Base-by-base conservation (phyloP, 2,113 vertebrate genomes). In the Dipodomys ordii region DNA sequence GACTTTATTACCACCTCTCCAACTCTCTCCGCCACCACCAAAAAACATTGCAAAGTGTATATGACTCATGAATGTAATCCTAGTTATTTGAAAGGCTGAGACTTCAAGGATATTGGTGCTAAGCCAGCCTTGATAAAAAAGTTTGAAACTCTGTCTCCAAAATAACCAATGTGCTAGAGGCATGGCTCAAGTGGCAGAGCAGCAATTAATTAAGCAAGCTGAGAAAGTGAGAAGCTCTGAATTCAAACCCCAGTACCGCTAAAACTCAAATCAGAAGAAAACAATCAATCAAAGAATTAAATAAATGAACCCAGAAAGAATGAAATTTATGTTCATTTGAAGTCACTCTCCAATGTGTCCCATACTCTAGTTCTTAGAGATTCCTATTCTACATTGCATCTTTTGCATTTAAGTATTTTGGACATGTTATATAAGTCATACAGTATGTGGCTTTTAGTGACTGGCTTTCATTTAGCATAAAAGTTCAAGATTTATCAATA, bases 401-500 rank as follows among this genome's bases (percentile, higher is more conserved):
- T 28, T 87, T n/a, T 69, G 46, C 13, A 68, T 76, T 72, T 35
- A 46, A 67, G 28, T 69, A 4, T 78, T 53, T 13, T 73, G 32
- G 9, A 83, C 71, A 46, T 83, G 62, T 60, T 22, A 25, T 88
- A n/a, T 68, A 57, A 76, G 35, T 32, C 30, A 22, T 84, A 62
- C 1, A 64, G 22, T 65, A 53, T 71, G 3, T 89, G 11, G 30
- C 2, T 39, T 44, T 57, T 68, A 27, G 35, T 82, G 8, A 69
- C 25, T 88, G 5, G 28, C 44, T 89, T 87, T 32, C 72, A 39
- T 44, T 77, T 71, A 28, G 16, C 57, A 27, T 85, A 39, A 13
- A 83, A 76, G 94, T 93, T 92, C 39, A 44, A 90, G 15, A 19
- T 64, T 84, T 57, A 35, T 87, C 25, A 20, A 53, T 23, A 39